Percentiles rank a stretch among this genome's conserved stretches.
These are phyloP conservation scores for Oryzias sinensis DNA, from an alignment of 2,797 vertebrate species.

Conservation along the genomic window DNA sequence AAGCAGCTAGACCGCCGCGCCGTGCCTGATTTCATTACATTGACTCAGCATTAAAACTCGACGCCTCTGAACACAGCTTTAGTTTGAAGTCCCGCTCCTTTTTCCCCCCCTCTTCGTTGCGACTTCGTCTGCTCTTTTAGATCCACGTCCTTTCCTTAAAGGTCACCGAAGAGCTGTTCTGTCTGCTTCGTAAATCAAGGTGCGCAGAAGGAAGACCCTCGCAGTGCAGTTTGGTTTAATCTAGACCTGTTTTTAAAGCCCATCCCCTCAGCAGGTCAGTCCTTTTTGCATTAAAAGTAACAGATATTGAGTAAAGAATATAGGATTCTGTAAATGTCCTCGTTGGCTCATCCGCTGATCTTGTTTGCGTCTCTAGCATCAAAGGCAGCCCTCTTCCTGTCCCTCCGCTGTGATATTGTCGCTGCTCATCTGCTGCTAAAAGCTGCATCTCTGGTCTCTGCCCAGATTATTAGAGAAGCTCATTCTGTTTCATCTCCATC, in stretches of 20 bases:
- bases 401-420: slow-evolving; percentile 23
- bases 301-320: no score
- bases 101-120: neutral
- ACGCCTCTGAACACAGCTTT: neutral
- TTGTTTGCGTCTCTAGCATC: slow-evolving; percentile 20
- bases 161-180: neutral
- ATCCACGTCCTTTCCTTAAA: neutral
- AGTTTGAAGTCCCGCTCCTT: neutral
- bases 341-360: neutral
- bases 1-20: no score
- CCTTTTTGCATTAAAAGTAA: no score
- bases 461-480: slow-evolving; percentile 53
- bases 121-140: neutral
- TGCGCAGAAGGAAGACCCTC: no score
- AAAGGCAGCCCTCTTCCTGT: slow-evolving; percentile 26
- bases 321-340: neutral
- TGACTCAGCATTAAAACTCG: no score
- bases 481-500: slow-evolving; percentile 51
- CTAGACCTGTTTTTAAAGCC: no score
- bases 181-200: no score
- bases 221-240: no score
- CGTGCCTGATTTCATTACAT: no score
- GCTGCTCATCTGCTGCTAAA: slow-evolving; percentile 48
- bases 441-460: slow-evolving; percentile 34
- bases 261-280: no score